phyloP scores from a whole-genome alignment of 64 coral and sea anemone species.

The Dendronephthya gigantea region DNA sequence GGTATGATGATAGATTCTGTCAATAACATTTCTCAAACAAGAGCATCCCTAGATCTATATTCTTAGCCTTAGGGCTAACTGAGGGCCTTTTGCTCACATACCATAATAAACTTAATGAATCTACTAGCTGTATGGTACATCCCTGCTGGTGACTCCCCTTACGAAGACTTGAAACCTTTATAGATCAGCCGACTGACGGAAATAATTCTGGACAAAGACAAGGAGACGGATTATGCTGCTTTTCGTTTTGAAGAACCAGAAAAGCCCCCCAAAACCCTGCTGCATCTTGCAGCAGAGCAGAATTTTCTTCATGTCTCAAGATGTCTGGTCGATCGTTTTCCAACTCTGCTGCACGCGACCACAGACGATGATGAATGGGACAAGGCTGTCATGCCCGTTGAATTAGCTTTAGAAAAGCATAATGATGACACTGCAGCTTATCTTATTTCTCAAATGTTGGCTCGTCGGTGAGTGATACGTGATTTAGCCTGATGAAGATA shows the following conservation, averaged over 20 bases:
- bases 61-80: too few species aligned
- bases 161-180: too few species aligned
- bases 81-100: too few species aligned
- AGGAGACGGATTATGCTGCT: not conserved
- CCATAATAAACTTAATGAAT: too few species aligned
- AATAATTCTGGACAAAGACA: conserved; percentile 58
- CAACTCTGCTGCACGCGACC: not conserved
- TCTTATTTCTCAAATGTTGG: conserved; percentile 57
- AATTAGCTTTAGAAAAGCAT: conserved; percentile 35
- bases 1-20: conserved; percentile 13
- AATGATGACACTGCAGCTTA: conserved; percentile 60
- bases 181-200: conserved; percentile 70
- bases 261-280: not conserved
- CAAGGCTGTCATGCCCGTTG: conserved; percentile 32
- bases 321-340: not conserved
- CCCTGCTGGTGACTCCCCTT: too few species aligned
- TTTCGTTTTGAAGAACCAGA: not conserved
- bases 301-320: not conserved
- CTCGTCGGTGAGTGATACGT: conserved; percentile 44
- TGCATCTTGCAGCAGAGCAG: not conserved
- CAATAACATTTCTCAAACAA: too few species aligned
- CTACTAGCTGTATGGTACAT: too few species aligned
- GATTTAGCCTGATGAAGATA: too few species aligned
- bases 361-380: too few species aligned
- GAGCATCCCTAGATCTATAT: too few species aligned